Evolutionary conservation across 2,113 vertebrate species (phyloP), one percentile per base, ranked within the genome.

Genomic region (Paradoxurus hermaphroditus): DNA sequence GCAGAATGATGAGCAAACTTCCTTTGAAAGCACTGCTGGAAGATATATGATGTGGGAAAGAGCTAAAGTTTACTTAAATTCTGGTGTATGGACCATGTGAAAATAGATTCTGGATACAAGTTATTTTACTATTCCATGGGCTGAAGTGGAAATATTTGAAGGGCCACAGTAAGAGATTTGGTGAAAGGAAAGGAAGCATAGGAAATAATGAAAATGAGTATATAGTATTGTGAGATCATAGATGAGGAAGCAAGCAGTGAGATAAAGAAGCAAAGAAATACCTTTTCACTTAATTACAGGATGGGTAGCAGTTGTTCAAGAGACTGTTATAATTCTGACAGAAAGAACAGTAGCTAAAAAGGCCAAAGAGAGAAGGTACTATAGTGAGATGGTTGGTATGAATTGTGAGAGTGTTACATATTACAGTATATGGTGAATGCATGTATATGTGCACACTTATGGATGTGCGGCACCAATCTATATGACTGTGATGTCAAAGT

Each of bases 121-220:
- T 59, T 34, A 36, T 67, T 67, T 95, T 34, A 7, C 16, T 86
- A 13, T 56, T 88, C 31, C 13, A 27, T 63, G 25, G 8, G 1
- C 19, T 86, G 6, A 19, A 68, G 81, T 41, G 27, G 63, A 73
- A 91, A 84, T 41, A 81, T 49, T 27, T 83, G n/a, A 90, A 56
- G 15, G 25, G 12, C 4, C 75, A 78, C 0, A 67, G 21, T 84
- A 72, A 79, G 23, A 87, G 27, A 59, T 70, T 49, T 39, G 10
- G 9, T 62, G 18, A 29, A 85, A 77, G 25, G 65, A 82, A 67
- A 77, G 14, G 0, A 79, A 41, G 10, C 29, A 39, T 1, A 92
- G 41, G 85, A 94, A 89, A 72, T 39, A 86, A 90, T 41, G 3
- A 67, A 70, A 78, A 72, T 84, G 16, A 67, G 34, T 79, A n/a